These are phyloP conservation scores for Melanogrammus aeglefinus DNA, from an alignment of 2,797 vertebrate species.

Conservation along the genomic window DNA sequence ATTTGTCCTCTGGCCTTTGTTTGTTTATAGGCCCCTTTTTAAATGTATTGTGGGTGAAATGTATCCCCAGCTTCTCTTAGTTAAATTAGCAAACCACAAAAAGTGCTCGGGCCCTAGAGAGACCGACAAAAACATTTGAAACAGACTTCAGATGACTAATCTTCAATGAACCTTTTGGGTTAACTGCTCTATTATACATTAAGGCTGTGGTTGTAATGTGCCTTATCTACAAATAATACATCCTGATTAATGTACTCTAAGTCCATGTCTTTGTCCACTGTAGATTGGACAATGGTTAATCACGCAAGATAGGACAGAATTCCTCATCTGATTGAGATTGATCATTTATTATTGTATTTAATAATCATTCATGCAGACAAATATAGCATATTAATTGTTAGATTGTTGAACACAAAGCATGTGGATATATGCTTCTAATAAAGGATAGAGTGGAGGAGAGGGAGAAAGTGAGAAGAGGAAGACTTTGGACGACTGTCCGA, in stretches of 20 bases:
- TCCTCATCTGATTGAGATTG: constrained; percentile 1
- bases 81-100: constrained; percentile 57
- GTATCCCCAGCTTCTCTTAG: constrained; percentile 64
- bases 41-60: constrained; percentile 56
- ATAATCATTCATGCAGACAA: not conserved
- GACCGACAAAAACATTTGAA: constrained; percentile 40
- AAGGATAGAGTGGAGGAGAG: constrained; percentile 18
- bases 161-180: constrained; percentile 32
- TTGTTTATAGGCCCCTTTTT: constrained; percentile 70
- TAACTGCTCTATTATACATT: constrained; percentile 22
- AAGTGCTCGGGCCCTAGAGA: constrained; percentile 20
- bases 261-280: constrained; percentile 26
- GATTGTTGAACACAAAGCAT: constrained; percentile 23
- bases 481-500: constrained; percentile 44
- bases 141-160: constrained; percentile 34
- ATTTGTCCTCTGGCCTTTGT: constrained; percentile 67
- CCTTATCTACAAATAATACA: constrained; percentile 47
- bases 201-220: constrained; percentile 37
- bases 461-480: constrained; percentile 9
- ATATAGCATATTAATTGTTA: not conserved
- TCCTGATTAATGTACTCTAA: constrained; percentile 49
- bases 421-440: constrained; percentile 35
- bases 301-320: constrained; percentile 43
- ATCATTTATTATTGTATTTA: not conserved
- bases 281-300: constrained; percentile 35